Conservation (phyloP, 2,797 vertebrate species). For the Distichodus sexfasciatus region DNA sequence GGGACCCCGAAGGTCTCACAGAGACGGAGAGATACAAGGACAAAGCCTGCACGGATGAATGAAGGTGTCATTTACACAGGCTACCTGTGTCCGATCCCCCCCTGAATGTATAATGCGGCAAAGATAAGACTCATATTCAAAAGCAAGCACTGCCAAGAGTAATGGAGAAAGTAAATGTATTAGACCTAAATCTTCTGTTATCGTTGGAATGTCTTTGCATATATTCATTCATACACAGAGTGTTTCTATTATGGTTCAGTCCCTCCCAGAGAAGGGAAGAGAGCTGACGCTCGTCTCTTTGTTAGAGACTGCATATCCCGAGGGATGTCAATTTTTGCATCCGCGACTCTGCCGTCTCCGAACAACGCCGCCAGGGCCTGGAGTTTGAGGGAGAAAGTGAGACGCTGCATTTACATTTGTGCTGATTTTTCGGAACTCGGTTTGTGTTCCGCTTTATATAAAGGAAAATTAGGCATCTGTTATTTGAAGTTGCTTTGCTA, state of each 20-base stretch:
- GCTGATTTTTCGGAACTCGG: not conserved
- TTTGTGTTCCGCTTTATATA: not conserved
- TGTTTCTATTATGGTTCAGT: too few species aligned
- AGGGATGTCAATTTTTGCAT: not conserved
- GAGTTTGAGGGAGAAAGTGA: not conserved
- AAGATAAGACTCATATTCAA: not conserved
- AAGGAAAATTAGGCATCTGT: not conserved
- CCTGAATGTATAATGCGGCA: not conserved
- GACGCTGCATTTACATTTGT: not conserved
- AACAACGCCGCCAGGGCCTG: not conserved
- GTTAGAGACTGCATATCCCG: not conserved
- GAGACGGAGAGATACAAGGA: constrained; percentile 22
- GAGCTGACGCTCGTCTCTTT: not conserved
- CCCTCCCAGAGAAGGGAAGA: too few species aligned
- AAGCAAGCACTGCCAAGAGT: not conserved
- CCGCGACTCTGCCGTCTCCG: not conserved
- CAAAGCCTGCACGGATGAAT: constrained; percentile 11
- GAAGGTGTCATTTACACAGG: constrained; percentile 18
- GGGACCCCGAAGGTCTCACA: constrained; percentile 35
- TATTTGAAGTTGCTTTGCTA: not conserved
- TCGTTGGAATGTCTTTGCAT: not conserved
- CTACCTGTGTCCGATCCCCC: not conserved
- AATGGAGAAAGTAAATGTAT: not conserved
- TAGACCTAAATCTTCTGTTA: not conserved
- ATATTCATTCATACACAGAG: not conserved